Base-by-base conservation (phyloP, 2,888 invertebrate species). In the Pristionchus exspectatus region DNA sequence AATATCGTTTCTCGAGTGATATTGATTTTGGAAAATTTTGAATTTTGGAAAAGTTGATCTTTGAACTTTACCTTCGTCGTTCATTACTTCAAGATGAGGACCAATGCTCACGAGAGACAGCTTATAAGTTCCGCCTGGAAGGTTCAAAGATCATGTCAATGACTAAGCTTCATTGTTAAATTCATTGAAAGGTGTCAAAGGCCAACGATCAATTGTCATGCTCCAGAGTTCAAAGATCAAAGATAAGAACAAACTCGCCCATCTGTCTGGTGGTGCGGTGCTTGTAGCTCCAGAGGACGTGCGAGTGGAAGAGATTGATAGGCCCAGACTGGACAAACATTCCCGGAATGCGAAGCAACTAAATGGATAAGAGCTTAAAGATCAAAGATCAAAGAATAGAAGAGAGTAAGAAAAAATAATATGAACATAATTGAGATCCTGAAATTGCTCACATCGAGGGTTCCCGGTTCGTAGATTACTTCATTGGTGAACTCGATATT, bases 91-190 rank as follows among this genome's bases (percentile, higher is more conserved):
- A 30, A 84, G 59, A n/a, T 84, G 56, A 1, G 84, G 84, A 2
- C 84, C 84, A 54, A 84, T 84, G 59, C 84, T 54, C 54, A n/a
- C 9, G 16, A 84, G 84, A 2, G 84, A 24, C 16, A 84, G 24
- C 14, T n/a, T 12, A n/a, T 14, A 50, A 7, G 30, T 84, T 30
- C n/a, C 27, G 38, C 10, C 84, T 84, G 30, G 9, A 84, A 50
- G 9, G 44, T 10, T 50, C 44, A 50, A 50, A 50, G 44, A 50
- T 50, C n/a, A n/a, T n/a, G n/a, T n/a, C 44, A 84, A 56, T 38
- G 27, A 18, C 16, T 5, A 56, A n/a, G n/a, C 14, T 18, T 56
- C 56, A 56, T 56, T 2, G 56, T 54, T 10, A 54, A 10, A 56
- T 56, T 56, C 18, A 56, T 9, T 18, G 56, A 3, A 56, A n/a